Conservation (phyloP, 2,113 vertebrate species). For the Pedionomus torquatus region DNA sequence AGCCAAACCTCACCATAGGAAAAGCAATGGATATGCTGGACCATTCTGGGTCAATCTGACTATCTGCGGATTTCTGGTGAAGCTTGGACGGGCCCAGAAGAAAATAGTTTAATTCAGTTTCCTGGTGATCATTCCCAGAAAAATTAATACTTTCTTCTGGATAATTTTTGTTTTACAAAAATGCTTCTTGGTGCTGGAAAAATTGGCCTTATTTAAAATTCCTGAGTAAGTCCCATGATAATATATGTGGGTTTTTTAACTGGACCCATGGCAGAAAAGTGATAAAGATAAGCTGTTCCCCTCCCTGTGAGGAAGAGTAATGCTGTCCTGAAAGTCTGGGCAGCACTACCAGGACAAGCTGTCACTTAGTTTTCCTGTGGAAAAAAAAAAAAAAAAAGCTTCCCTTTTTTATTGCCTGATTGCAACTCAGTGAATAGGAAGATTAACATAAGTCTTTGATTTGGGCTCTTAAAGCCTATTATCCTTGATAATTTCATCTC, state of each 20-base stretch:
- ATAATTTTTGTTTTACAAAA: background rate
- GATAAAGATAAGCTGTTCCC: background rate
- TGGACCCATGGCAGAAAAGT: background rate
- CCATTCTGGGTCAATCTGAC: background rate
- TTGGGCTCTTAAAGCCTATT: background rate
- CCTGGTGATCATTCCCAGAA: background rate
- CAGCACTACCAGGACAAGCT: background rate
- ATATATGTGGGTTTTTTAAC: background rate
- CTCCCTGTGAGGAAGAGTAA: background rate
- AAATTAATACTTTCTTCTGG: background rate
- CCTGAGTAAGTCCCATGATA: background rate
- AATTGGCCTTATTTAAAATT: background rate
- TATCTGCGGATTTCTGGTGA: background rate
- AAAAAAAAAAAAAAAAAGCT: background rate
- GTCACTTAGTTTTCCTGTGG: background rate
- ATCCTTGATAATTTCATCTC: background rate
- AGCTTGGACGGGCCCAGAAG: background rate
- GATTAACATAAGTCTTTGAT: background rate
- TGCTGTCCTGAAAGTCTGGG: background rate
- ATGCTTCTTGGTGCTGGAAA: background rate
- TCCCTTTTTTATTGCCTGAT: background rate
- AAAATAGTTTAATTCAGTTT: background rate
- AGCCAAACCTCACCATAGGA: background rate
- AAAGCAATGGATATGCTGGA: background rate
- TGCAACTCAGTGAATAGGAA: background rate